Percentiles rank a stretch among this genome's conserved stretches.
Evolutionary conservation across 2,113 vertebrate species (phyloP).

Genomic region (Suncus etruscus): DNA sequence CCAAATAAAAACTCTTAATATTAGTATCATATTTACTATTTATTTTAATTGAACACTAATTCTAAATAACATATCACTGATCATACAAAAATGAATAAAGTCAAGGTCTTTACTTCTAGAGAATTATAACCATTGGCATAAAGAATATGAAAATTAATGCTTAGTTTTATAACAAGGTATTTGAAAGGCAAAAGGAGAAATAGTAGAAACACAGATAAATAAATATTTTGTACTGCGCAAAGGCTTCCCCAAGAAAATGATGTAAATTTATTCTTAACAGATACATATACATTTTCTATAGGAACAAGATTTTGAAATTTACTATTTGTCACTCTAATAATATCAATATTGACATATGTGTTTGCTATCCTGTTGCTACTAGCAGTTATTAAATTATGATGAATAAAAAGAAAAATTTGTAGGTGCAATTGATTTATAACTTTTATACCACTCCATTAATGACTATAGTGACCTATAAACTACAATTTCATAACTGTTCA

Average conservation of each 20-base stretch:
- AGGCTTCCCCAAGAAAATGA: too few relatives aligned
- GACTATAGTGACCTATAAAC: background rate
- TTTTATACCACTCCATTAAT: background rate
- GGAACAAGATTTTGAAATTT: background rate
- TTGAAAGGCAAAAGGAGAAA: too few relatives aligned
- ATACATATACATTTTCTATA: background rate
- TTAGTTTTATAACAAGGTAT: too few relatives aligned
- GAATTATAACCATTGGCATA: background rate
- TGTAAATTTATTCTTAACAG: too few relatives aligned
- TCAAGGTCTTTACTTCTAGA: background rate
- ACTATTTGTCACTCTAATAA: background rate
- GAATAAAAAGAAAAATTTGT: background rate
- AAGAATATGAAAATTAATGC: too few relatives aligned
- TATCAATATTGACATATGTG: background rate
- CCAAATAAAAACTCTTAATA: slow-evolving; percentile 11
- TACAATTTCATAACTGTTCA: background rate
- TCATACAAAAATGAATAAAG: background rate
- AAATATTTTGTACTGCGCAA: too few relatives aligned
- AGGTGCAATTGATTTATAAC: background rate
- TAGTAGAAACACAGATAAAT: too few relatives aligned
- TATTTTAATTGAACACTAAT: slow-evolving; percentile 2
- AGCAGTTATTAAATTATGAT: background rate
- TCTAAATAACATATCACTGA: background rate
- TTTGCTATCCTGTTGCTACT: background rate
- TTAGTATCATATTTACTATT: background rate